Base-by-base conservation (phyloP, 2,888 invertebrate genomes). In the Xanthorhoe spadicearia region DNA sequence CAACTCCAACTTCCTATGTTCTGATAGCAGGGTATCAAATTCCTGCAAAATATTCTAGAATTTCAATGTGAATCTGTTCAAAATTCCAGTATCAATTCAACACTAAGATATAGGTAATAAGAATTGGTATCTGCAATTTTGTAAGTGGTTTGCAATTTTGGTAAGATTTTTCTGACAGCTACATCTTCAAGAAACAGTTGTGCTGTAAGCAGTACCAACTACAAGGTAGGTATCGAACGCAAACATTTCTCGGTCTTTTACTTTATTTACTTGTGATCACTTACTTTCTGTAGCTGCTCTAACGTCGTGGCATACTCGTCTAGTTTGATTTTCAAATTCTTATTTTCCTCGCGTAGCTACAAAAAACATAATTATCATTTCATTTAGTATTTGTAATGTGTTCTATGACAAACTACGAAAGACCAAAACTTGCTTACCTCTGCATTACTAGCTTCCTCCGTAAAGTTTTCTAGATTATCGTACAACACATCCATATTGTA, bases 21-120 rank as follows among this genome's bases (percentile, higher is more conserved):
- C 89, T 3, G 76, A 71, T 6, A 82, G 75, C 28, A 93, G 61
- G 53, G 78, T 86, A 69, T 92, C 90, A 77, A 87, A 88, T 74
- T 90, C 92, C 93, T 93, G 93, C 65, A 92, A 92, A 75, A 93
- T 88, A 75, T 83, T 84, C 93, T 92, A 87, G 65, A 89, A 83
- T 83, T 81, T 92, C 88, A 92, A 88, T 90, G 86, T 81, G 83
- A 80, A 88, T 87, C 85, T 84, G 82, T 85, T 79, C 89, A 64
- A 65, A 53, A 10, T 15, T 15, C 28, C 32, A 48, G 38, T 32
- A 23, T 23, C 23, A 23, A 3, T 1, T 3, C 23, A 23, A 3
- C 1, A 23, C 4, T 4, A 23, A 23, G 23, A 23, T 23, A 23
- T 23, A n/a, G n/a, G n/a, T n/a, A 1, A 23, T 23, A 4, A 23